Conservation (phyloP, 1,140 invertebrate species). For the Bombus pyrosoma region DNA sequence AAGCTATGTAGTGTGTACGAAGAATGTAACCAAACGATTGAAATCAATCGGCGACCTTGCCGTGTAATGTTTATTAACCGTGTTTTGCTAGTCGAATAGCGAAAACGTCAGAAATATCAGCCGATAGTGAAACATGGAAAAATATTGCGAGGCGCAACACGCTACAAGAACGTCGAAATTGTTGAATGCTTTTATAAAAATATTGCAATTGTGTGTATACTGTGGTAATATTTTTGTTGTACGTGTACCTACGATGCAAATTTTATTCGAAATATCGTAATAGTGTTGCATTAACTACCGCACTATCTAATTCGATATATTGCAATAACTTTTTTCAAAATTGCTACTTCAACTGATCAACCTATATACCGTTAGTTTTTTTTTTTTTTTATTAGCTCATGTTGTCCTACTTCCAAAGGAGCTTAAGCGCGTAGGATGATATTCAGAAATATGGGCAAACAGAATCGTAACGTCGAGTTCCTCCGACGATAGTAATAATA, state of each 20-base stretch:
- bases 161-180: not conserved
- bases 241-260: not conserved
- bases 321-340: too few species aligned
- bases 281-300: too few species aligned
- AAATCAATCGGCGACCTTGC: not conserved
- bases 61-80: not conserved
- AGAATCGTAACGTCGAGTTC: constrained; percentile 12
- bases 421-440: not conserved
- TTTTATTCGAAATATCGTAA: not conserved
- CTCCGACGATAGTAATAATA: not conserved
- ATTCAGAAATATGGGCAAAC: not conserved
- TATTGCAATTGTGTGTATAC: not conserved
- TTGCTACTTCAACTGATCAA: not conserved
- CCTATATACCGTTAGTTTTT: not conserved
- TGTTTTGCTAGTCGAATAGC: not conserved
- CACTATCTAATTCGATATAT: too few species aligned
- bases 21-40: not conserved
- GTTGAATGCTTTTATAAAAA: not conserved
- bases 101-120: not conserved
- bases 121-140: not conserved
- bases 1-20: not conserved
- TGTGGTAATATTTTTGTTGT: not conserved
- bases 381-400: not conserved
- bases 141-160: not conserved
- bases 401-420: not conserved